phyloP scores from a whole-genome alignment of 2,888 invertebrate genomes.

The Synergus laeviventris region DNA sequence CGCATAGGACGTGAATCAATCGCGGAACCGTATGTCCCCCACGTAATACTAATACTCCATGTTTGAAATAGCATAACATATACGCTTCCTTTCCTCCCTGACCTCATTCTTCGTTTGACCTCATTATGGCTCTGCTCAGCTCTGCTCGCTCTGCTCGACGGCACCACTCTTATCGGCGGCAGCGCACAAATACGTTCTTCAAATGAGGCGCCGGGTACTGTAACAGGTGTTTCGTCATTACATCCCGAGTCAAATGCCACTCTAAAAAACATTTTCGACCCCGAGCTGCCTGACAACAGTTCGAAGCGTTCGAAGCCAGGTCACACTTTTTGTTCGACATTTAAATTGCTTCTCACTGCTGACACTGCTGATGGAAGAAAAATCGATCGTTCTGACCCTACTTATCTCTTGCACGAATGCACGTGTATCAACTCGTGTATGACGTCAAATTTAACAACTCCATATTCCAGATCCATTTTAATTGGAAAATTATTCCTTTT shows the following conservation, averaged over 20 bases:
- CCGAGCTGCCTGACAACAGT: not conserved
- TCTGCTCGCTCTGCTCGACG: too few relatives aligned
- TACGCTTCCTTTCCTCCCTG: slow-evolving; percentile 38
- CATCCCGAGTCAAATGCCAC: slow-evolving; percentile 20
- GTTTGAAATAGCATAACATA: slow-evolving; percentile 37
- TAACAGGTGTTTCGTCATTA: slow-evolving; percentile 39
- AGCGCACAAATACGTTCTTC: slow-evolving; percentile 20
- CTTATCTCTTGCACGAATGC: slow-evolving; percentile 6
- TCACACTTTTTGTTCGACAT: not conserved
- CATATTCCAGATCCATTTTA: not conserved
- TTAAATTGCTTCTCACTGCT: not conserved
- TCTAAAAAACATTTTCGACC: slow-evolving; percentile 8
- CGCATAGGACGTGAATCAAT: slow-evolving; percentile 26
- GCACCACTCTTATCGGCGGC: not conserved
- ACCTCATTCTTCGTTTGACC: slow-evolving; percentile 39
- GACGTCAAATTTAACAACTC: not conserved
- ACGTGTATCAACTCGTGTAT: not conserved
- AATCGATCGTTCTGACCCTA: slow-evolving; percentile 1
- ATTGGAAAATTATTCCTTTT: not conserved
- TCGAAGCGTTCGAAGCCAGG: too few relatives aligned
- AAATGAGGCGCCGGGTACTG: slow-evolving; percentile 5
- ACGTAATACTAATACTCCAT: slow-evolving; percentile 32
- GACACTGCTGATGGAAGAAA: not conserved
- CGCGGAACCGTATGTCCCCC: slow-evolving; percentile 18
- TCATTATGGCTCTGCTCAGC: slow-evolving; percentile 4